A percentile compares a stretch with the other conserved stretches of the same genome.
These are phyloP conservation scores for Chironomus tentans DNA, from an alignment of 2,888 invertebrate genomes.

Conservation along the genomic window DNA sequence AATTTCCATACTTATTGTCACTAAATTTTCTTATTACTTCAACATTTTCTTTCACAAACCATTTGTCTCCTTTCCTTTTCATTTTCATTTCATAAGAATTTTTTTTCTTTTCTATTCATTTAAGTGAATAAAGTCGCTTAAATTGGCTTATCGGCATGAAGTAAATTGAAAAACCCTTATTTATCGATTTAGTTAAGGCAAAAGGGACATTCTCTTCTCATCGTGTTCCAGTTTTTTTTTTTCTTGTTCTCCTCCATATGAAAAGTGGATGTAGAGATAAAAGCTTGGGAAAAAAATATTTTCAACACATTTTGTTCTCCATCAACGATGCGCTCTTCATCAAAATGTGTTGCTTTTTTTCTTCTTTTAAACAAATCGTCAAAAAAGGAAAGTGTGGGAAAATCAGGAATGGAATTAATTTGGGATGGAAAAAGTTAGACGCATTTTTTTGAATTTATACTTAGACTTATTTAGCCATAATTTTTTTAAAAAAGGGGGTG, in stretches of 20 bases:
- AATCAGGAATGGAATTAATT: neutral
- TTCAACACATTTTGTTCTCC: too few species aligned
- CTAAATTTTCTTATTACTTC: neutral
- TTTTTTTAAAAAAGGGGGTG: too few species aligned
- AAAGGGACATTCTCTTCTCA: neutral
- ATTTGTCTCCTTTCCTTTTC: neutral
- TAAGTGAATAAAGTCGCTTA: slow-evolving; percentile 2
- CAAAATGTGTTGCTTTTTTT: too few species aligned
- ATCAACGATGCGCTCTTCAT: too few species aligned
- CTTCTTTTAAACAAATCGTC: neutral
- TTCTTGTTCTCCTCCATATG: neutral
- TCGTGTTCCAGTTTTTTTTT: neutral
- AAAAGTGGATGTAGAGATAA: too few species aligned
- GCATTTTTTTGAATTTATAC: too few species aligned
- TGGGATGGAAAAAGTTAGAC: too few species aligned
- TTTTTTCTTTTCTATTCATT: neutral
- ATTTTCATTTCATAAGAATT: neutral
- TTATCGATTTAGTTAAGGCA: neutral
- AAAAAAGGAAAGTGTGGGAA: neutral
- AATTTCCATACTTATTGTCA: too few species aligned
- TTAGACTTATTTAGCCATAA: too few species aligned
- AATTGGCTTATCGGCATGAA: neutral
- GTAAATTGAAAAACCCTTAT: slow-evolving; percentile 20
- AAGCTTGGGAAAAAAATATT: too few species aligned
- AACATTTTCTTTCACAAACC: slow-evolving; percentile 3